Evolutionary conservation across 2,888 invertebrate genomes (phyloP).

Genomic region (Pantelozetes paolii): DNA sequence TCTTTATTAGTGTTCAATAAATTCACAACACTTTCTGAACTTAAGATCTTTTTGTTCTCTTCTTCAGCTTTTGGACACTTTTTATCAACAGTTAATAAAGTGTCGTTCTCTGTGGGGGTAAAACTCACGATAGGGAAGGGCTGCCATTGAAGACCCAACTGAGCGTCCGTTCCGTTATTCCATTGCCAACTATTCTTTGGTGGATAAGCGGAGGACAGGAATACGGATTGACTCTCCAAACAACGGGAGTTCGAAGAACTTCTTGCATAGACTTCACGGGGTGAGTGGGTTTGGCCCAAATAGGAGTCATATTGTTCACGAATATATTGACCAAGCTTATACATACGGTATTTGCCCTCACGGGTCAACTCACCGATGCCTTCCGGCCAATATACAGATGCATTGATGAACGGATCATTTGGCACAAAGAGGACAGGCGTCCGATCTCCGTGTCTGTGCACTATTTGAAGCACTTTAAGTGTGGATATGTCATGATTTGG

Average conservation of each 20-base stretch:
- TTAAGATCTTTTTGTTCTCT: neutral
- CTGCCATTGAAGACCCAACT: conserved; percentile 31
- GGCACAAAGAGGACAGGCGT: conserved; percentile 19
- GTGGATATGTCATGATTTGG: conserved; percentile 32
- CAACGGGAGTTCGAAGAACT: conserved; percentile 38
- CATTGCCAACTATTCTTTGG: conserved; percentile 25
- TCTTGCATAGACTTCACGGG: conserved; percentile 31
- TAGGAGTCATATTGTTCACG: conserved; percentile 30
- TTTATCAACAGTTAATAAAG: neutral
- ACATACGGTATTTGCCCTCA: conserved; percentile 40
- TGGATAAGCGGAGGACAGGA: conserved; percentile 29
- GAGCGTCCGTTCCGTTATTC: conserved; percentile 18
- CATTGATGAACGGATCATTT: conserved; percentile 40
- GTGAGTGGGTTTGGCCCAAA: conserved; percentile 10
- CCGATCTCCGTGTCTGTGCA: conserved; percentile 41
- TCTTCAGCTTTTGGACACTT: conserved; percentile 35
- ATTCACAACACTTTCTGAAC: neutral
- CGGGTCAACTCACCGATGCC: conserved; percentile 36
- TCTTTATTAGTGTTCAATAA: conserved; percentile 21
- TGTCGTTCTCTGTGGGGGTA: conserved; percentile 27
- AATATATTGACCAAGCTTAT: conserved; percentile 38
- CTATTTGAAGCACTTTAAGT: conserved; percentile 38
- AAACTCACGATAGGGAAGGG: conserved; percentile 26
- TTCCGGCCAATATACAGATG: conserved; percentile 35
- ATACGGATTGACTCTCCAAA: conserved; percentile 22